Conservation (phyloP, 2,797 vertebrate genomes). For the Hyperoplus immaculatus region DNA sequence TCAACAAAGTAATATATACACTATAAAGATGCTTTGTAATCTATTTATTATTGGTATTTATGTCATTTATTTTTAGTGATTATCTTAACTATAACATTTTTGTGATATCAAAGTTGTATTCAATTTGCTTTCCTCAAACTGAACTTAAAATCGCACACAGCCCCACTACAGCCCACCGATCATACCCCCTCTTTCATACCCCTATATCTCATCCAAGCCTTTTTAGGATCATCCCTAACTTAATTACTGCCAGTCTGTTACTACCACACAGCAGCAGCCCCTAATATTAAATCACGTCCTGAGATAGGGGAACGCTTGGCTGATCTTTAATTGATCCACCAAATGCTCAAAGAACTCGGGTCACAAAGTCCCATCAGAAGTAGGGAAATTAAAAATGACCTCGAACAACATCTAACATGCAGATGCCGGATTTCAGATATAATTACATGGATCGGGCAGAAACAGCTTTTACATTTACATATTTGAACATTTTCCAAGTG, state of each 20-base stretch:
- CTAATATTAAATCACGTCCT: slow-evolving; percentile 77
- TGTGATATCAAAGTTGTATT: too few relatives aligned
- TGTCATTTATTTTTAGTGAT: too few relatives aligned
- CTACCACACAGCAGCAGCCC: slow-evolving; percentile 70
- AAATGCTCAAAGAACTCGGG: slow-evolving; percentile 72
- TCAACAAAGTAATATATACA: too few relatives aligned
- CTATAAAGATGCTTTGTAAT: too few relatives aligned
- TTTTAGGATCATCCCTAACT: slow-evolving; percentile 78
- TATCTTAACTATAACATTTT: too few relatives aligned
- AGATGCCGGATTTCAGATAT: slow-evolving; percentile 77
- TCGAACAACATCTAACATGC: slow-evolving; percentile 27
- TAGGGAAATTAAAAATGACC: slow-evolving; percentile 35
- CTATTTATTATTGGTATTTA: too few relatives aligned
- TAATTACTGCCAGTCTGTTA: slow-evolving; percentile 76
- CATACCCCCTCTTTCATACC: slow-evolving; percentile 48
- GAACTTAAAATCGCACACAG: too few relatives aligned
- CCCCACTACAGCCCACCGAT: slow-evolving; percentile 3
- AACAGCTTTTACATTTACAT: slow-evolving; percentile 71
- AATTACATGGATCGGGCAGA: slow-evolving; percentile 67
- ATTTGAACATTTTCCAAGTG: slow-evolving; percentile 59
- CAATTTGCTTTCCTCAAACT: too few relatives aligned
- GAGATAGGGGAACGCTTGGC: slow-evolving; percentile 68
- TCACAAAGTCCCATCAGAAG: slow-evolving; percentile 59
- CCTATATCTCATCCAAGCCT: slow-evolving; percentile 52
- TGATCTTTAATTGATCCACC: slow-evolving; percentile 75